These are phyloP conservation scores for Coreius guichenoti DNA, from an alignment of 2,797 vertebrate species.

Conservation along the genomic window DNA sequence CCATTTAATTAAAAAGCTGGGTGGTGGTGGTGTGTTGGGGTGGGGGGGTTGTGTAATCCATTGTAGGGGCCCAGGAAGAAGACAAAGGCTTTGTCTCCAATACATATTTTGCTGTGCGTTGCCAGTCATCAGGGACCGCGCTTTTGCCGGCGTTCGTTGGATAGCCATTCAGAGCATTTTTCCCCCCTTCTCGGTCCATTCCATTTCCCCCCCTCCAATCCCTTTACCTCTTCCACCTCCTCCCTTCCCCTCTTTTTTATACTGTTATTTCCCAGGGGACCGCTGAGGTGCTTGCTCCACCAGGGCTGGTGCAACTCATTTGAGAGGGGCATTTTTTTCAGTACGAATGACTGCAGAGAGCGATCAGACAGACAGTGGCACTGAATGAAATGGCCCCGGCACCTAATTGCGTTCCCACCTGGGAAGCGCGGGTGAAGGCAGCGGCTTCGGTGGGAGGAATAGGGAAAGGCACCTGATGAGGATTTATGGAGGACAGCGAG, in stretches of 20 bases:
- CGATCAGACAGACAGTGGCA: conserved; percentile 77
- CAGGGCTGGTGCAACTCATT: conserved; percentile 66
- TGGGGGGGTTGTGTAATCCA: conserved; percentile 81
- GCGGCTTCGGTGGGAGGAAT: conserved; percentile 34
- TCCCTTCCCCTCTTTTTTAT: conserved; percentile 52
- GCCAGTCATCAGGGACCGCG: conserved; percentile 79
- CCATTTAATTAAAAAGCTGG: conserved; percentile 94
- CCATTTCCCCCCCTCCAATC: conserved; percentile 55
- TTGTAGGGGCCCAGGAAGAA: conserved; percentile 84
- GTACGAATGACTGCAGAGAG: conserved; percentile 72
- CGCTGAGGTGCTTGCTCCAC: conserved; percentile 69
- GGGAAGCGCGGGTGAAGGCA: conserved; percentile 68
- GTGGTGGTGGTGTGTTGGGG: conserved; percentile 59
- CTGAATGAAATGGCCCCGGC: conserved; percentile 81
- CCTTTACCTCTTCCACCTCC: conserved; percentile 52
- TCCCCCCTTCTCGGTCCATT: conserved; percentile 39
- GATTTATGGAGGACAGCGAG: conserved; percentile 82
- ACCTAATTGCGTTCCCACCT: conserved; percentile 85
- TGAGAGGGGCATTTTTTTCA: conserved; percentile 67
- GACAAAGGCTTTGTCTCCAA: conserved; percentile 85
- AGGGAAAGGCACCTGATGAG: conserved; percentile 70
- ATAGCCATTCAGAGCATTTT: conserved; percentile 72
- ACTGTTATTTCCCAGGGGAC: conserved; percentile 76
- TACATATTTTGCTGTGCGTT: conserved; percentile 83
- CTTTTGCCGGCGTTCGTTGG: conserved; percentile 70